A percentile compares a stretch with the other conserved stretches of the same genome.
phyloP scores from a whole-genome alignment of 2,113 vertebrate genomes.

The Camelus dromedarius region DNA sequence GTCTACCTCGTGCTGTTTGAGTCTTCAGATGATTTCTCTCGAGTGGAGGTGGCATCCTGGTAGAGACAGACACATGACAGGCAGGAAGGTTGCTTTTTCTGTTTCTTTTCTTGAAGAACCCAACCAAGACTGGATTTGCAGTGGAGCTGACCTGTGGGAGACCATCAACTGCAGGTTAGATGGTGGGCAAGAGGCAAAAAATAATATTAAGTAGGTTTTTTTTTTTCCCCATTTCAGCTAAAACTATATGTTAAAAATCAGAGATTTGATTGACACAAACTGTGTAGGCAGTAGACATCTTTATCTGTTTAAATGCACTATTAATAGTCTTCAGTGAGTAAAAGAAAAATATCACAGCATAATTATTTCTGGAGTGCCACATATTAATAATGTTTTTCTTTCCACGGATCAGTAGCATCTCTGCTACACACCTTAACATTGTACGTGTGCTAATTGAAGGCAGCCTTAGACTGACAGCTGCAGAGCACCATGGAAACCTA shows the following conservation, averaged over 20 bases:
- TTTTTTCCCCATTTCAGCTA: slow-evolving; percentile 66
- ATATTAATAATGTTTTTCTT: slow-evolving; percentile 85
- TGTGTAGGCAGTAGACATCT: slow-evolving; percentile 78
- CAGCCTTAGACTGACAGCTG: slow-evolving; percentile 86
- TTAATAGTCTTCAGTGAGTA: slow-evolving; percentile 82
- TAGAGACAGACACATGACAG: slow-evolving; percentile 33
- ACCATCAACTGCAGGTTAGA: slow-evolving; percentile 46
- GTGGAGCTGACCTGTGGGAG: slow-evolving; percentile 71
- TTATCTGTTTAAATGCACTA: slow-evolving; percentile 83
- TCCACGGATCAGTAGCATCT: slow-evolving; percentile 83
- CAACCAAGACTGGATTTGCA: slow-evolving; percentile 32
- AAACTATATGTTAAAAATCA: slow-evolving; percentile 81
- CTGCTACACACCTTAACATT: slow-evolving; percentile 83
- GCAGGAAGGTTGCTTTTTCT: slow-evolving; percentile 31
- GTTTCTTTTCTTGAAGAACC: background rate
- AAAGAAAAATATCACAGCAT: slow-evolving; percentile 83
- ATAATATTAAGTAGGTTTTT: background rate
- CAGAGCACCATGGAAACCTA: slow-evolving; percentile 85
- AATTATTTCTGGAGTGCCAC: slow-evolving; percentile 85
- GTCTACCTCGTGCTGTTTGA: slow-evolving; percentile 27
- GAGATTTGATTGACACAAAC: slow-evolving; percentile 80
- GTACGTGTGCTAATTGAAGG: slow-evolving; percentile 85
- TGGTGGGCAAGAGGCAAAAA: background rate
- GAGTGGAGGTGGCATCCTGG: background rate
- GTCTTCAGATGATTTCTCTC: slow-evolving; percentile 42